Evolutionary conservation across 2,113 vertebrate species (phyloP), one percentile per base, ranked within the genome.

Genomic region (Poeciliopsis turrubarensis): DNA sequence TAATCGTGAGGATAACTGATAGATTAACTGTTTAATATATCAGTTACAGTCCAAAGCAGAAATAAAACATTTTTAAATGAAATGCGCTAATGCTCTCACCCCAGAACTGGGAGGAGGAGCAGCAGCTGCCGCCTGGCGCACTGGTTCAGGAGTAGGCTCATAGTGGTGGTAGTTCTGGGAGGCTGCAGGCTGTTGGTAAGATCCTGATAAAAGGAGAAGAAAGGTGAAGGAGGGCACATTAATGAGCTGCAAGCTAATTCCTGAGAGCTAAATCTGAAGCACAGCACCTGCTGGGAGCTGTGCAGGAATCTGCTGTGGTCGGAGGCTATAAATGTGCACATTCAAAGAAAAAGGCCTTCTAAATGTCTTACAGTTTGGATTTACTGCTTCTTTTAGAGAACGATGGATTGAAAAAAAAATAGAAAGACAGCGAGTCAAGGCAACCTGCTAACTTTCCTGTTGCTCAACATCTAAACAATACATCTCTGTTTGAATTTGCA

Each of bases 131-230:
- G 90, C 91, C 75, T 72, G 91, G 34, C 88, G 92, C 64, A 87
- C 87, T 0, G 92, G 93, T 76, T 91, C 92, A 73, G 92, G 72
- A 65, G 79, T 5, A 9, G 92, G 84, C 12, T 95, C 91, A 75
- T 83, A 94, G 80, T 91, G 82, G 82, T 91, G 82, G 87, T 71
- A 94, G 91, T 93, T 93, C 81, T 91, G 91, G 70, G 94, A 72
- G 63, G 91, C 84, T 60, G 91, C 91, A 57, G 92, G 37, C 61
- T 79, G 77, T 82, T 93, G 93, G 83, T 77, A 91, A 64, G 70
- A 86, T 79, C 64, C 79, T 91, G 78, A 37, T 47, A 39, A 78
- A 6, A 61, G 22, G 65, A 9, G 67, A 15, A 70, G 0, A 34
- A 27, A 12, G 27, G 7, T 0, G 41, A 54, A 19, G 30, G 17